A percentile compares a stretch with the other conserved stretches of the same genome.
These are phyloP conservation scores for Strongylocentrotus purpuratus DNA, from an alignment of 35 echinoderm and acorn worm species.

Conservation along the genomic window DNA sequence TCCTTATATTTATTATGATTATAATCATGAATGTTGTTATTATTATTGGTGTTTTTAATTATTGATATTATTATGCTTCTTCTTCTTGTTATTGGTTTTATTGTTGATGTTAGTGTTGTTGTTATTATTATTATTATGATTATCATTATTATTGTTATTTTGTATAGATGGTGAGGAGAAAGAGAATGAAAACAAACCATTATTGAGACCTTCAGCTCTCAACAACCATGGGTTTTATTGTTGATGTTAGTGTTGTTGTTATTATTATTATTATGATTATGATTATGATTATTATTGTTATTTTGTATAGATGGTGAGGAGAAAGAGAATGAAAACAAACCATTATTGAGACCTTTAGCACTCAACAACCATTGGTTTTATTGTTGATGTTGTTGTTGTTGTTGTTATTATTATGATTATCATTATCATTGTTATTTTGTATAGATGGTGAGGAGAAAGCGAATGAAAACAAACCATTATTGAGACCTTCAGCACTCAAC, in stretches of 20 bases:
- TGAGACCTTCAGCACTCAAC: slow-evolving; percentile 47
- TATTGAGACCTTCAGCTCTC: slow-evolving; percentile 48
- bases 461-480: slow-evolving; percentile 40
- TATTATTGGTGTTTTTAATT: too few relatives aligned
- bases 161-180: slow-evolving; percentile 25
- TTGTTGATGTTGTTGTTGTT: too few relatives aligned
- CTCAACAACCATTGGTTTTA: slow-evolving; percentile 43
- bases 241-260: too few relatives aligned
- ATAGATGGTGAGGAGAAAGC: slow-evolving; percentile 36
- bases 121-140: background rate
- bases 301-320: slow-evolving; percentile 8
- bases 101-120: too few relatives aligned
- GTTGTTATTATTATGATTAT: background rate
- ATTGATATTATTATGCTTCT: too few relatives aligned
- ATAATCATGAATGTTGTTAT: too few relatives aligned
- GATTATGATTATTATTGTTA: background rate
- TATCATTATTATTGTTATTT: background rate
- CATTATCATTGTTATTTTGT: background rate
- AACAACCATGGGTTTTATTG: too few relatives aligned
- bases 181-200: slow-evolving; percentile 30
- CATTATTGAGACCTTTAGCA: slow-evolving; percentile 44
- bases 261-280: too few relatives aligned
- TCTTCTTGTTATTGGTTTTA: too few relatives aligned
- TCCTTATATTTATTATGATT: too few relatives aligned
- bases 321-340: slow-evolving; percentile 33